phyloP scores from a whole-genome alignment of 1,140 invertebrate genomes.

The Rhopalosiphum maidis region DNA sequence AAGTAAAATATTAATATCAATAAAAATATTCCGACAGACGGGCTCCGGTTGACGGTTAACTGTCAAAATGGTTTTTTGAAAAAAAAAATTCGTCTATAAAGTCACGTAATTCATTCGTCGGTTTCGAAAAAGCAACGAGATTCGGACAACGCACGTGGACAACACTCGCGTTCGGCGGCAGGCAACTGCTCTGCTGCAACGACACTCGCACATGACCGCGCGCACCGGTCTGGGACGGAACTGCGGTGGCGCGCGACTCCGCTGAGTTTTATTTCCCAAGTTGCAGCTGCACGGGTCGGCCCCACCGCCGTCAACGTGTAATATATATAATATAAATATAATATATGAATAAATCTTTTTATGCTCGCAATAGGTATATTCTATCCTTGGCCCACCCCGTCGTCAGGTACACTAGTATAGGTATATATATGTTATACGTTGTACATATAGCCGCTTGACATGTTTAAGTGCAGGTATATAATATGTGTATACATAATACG shows the following conservation, averaged over 20 bases:
- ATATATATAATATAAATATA: background rate
- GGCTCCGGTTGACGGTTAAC: background rate
- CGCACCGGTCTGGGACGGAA: conserved; percentile 22
- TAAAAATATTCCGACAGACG: background rate
- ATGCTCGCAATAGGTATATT: background rate
- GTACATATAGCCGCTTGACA: background rate
- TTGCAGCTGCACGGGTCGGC: conserved; percentile 42
- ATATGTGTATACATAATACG: background rate
- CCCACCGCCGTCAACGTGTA: conserved; percentile 1
- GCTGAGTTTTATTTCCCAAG: conserved; percentile 50
- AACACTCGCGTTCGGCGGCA: background rate
- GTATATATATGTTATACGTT: background rate
- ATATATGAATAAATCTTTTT: background rate
- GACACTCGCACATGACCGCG: conserved; percentile 34
- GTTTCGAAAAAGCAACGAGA: background rate
- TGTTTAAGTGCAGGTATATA: background rate
- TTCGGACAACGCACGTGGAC: conserved; percentile 47
- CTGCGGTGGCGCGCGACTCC: conserved; percentile 48
- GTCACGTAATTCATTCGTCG: background rate
- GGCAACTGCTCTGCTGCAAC: background rate
- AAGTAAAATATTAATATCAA: background rate
- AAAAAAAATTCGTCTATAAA: background rate
- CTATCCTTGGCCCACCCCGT: background rate
- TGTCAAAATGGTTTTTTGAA: background rate
- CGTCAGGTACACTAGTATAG: background rate